Conservation (phyloP, 2,113 vertebrate genomes). For the Cryptomyrus ogoouensis region DNA sequence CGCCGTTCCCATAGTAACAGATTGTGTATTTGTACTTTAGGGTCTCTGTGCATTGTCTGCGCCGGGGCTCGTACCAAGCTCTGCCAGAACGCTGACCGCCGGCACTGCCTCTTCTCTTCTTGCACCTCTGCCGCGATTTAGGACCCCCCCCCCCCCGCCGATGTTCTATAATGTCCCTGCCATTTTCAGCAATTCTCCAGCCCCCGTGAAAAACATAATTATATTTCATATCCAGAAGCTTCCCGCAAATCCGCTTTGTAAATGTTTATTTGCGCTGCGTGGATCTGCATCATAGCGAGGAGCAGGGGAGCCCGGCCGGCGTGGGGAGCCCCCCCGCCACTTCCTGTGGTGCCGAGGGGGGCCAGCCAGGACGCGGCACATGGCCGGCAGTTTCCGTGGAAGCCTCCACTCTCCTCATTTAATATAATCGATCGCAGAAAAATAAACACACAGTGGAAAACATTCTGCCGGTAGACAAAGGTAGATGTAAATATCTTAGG, state of each 20-base stretch:
- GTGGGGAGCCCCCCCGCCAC: background rate
- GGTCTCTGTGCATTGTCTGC: conserved; percentile 28
- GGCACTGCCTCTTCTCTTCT: background rate
- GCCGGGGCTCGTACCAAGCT: conserved; percentile 13
- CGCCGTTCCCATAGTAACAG: conserved; percentile 45
- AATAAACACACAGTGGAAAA: background rate
- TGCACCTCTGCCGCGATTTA: background rate
- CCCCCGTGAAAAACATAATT: background rate
- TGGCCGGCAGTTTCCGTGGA: background rate
- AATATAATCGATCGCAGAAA: background rate
- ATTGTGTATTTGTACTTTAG: conserved; percentile 39
- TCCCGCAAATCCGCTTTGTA: background rate
- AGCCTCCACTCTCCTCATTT: background rate
- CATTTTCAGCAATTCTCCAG: background rate
- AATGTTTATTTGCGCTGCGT: background rate
- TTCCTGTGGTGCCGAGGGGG: background rate
- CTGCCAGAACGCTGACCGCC: conserved; percentile 19
- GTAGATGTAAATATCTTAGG: background rate
- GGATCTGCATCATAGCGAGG: background rate
- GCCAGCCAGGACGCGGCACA: background rate
- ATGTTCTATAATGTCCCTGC: conserved; percentile 5
- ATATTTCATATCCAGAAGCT: background rate
- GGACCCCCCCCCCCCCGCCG: conserved; percentile 8
- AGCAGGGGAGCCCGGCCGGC: background rate
- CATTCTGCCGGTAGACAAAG: background rate